Evolutionary conservation across 2,888 invertebrate genomes (phyloP).

Genomic region (Thymelicus acteon): DNA sequence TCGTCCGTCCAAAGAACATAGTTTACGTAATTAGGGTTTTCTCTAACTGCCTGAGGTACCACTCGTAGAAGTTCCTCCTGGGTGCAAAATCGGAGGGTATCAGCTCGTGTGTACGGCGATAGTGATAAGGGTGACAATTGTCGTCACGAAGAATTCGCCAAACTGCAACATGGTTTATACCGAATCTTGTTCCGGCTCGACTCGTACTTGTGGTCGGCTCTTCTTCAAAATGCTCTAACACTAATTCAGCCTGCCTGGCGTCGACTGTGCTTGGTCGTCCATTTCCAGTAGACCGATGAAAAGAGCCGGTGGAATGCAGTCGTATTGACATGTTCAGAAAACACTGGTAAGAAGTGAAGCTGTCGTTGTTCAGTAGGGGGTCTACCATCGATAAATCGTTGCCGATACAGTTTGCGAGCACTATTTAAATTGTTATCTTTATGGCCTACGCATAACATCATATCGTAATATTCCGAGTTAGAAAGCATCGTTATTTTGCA

Average conservation of each 20-base stretch:
- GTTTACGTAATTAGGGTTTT: no score
- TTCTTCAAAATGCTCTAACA: constrained; percentile 23
- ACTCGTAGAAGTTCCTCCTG: no score
- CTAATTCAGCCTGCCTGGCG: constrained; percentile 23
- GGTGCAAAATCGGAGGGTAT: no score
- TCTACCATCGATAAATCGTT: constrained; percentile 1
- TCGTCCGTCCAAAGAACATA: no score
- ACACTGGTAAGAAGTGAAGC: constrained; percentile 24
- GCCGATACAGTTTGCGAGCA: constrained; percentile 1
- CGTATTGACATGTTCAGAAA: constrained; percentile 24
- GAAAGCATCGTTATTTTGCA: constrained; percentile 8
- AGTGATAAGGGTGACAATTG: no score
- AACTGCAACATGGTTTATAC: no score
- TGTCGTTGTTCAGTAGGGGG: constrained; percentile 18
- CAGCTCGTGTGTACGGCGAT: no score
- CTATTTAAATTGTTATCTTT: not conserved
- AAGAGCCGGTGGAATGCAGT: constrained; percentile 25
- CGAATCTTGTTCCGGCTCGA: no score
- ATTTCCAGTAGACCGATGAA: constrained; percentile 25
- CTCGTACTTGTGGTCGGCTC: no score
- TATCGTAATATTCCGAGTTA: not conserved
- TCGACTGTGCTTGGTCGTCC: constrained; percentile 21
- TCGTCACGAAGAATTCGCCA: no score
- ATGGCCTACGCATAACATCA: not conserved
- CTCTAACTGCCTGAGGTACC: no score